Evolutionary conservation across 1,140 invertebrate genomes (phyloP), one percentile per base, ranked within the genome.

Genomic region (Drosophila ogumai): DNA sequence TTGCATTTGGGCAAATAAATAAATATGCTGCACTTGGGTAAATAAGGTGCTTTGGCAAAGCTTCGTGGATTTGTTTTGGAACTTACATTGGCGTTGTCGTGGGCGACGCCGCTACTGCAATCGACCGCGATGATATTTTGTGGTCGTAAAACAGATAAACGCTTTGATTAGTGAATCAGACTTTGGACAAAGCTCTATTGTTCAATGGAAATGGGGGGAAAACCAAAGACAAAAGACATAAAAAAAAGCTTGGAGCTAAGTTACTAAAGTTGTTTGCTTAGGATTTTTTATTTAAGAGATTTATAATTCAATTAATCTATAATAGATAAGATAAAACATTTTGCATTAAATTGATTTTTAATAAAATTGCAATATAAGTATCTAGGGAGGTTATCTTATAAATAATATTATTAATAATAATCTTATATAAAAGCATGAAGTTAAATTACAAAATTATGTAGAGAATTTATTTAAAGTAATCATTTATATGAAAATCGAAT

Each of bases 11-110:
- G n/a, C 40, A 38, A 47, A 31, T 38, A 69, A 40, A 36, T 55
- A 34, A 43, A 34, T 54, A 36, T 67, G 47, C 54, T 78, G 76
- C 66, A 71, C 50, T 58, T 60, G 47, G 55, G 50, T 31, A 58
- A 59, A 44, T 72, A 64, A 44, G 44, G 55, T 61, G 40, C 13
- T 34, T 32, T 34, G 60, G 46, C 34, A 69, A 54, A 63, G 74
- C 63, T 50, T 56, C 43, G 25, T 34, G 46, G 59, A 65, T 75
- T 69, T 82, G 80, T 82, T 82, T 79, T 82, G 75, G 75, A 36
- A 44, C n/a, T 58, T 17, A 10, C 28, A 46, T 38, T 17, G 31
- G 41, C 72, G 75, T 78, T 78, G 75, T 56, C 80, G 71, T 69
- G 73, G 75, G 80, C 64, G 64, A 82, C 75, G 75, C 57, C 58